These are phyloP conservation scores for Apistogramma diplotaenia DNA, from an alignment of 2,113 vertebrate genomes.

Conservation along the genomic window DNA sequence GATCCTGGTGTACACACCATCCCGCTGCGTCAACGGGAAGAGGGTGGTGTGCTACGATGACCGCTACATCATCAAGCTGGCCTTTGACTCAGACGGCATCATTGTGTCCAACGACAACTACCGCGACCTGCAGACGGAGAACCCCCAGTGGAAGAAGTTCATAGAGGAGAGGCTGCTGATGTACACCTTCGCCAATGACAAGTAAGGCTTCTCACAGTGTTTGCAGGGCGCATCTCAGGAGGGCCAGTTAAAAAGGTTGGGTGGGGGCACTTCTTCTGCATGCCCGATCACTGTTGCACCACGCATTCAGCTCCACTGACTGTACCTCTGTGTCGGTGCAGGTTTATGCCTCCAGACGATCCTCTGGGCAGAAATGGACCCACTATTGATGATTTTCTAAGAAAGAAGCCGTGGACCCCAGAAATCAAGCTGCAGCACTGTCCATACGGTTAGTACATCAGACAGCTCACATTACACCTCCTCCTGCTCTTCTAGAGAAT, in stretches of 20 bases:
- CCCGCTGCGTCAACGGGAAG: slow-evolving; percentile 86
- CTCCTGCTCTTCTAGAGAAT: neutral
- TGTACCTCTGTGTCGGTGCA: slow-evolving; percentile 41
- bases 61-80: slow-evolving; percentile 89
- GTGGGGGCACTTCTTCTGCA: neutral
- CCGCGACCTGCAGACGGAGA: slow-evolving; percentile 88
- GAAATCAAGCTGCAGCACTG: slow-evolving; percentile 84
- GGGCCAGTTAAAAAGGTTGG: neutral
- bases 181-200: slow-evolving; percentile 91
- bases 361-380: slow-evolving; percentile 87
- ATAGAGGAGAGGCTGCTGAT: slow-evolving; percentile 90
- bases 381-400: slow-evolving; percentile 84
- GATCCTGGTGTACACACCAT: slow-evolving; percentile 86
- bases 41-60: slow-evolving; percentile 89
- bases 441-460: slow-evolving; percentile 83
- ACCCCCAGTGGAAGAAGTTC: slow-evolving; percentile 89
- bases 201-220: slow-evolving; percentile 67
- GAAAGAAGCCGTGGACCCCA: slow-evolving; percentile 74
- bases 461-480: neutral
- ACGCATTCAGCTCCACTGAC: neutral
- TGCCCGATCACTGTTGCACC: neutral
- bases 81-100: slow-evolving; percentile 82
- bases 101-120: slow-evolving; percentile 95
- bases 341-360: slow-evolving; percentile 95
- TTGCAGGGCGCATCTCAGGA: neutral